Conservation (phyloP, 2,797 vertebrate genomes). For the Simalia tracyae region DNA sequence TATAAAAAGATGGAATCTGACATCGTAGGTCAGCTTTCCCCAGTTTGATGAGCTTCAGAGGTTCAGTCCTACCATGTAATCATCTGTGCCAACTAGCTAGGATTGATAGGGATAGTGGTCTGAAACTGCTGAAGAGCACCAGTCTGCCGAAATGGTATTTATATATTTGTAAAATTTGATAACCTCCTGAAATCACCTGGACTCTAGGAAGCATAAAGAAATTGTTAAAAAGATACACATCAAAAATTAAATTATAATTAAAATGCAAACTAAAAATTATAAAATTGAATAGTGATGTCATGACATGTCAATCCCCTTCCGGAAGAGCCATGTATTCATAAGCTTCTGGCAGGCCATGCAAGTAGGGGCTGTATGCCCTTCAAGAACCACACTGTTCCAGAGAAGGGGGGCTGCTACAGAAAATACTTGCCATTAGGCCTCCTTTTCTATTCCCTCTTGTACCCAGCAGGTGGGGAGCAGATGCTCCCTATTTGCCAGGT, state of each 20-base stretch:
- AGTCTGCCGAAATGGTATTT: not conserved
- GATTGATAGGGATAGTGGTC: not conserved
- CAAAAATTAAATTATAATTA: not conserved
- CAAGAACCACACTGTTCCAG: too few relatives aligned
- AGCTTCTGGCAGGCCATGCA: too few relatives aligned
- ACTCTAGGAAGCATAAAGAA: not conserved
- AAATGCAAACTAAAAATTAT: too few relatives aligned
- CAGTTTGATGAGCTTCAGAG: not conserved
- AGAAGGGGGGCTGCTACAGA: too few relatives aligned
- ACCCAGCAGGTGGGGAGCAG: too few relatives aligned
- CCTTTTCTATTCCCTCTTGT: too few relatives aligned
- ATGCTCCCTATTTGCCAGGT: too few relatives aligned
- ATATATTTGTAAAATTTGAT: not conserved
- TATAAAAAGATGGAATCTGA: not conserved
- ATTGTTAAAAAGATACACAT: not conserved
- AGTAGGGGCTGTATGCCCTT: too few relatives aligned
- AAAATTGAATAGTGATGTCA: too few relatives aligned
- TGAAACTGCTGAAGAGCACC: not conserved
- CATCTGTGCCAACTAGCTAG: not conserved
- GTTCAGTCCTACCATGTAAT: not conserved
- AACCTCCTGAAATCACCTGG: not conserved
- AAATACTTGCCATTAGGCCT: too few relatives aligned
- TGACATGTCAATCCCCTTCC: too few relatives aligned
- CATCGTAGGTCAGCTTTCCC: not conserved
- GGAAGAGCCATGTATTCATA: too few relatives aligned